Percentiles rank a stretch among this genome's conserved stretches.
These are phyloP conservation scores for Sebastes flavidus DNA, from an alignment of 2,797 vertebrate species.

Conservation along the genomic window DNA sequence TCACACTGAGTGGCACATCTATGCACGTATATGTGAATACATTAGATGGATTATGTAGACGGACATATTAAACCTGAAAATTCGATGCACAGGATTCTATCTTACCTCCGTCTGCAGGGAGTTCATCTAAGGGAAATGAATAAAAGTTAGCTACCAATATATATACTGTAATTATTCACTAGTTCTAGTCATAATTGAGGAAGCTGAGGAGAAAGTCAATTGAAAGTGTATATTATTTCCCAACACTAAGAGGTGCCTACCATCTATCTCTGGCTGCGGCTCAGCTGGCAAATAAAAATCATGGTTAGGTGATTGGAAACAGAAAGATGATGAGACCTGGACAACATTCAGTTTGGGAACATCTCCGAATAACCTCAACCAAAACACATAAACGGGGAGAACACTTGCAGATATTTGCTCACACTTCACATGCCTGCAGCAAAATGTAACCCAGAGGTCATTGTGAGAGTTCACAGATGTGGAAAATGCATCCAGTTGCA, in stretches of 20 bases:
- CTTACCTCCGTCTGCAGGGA: constrained; percentile 73
- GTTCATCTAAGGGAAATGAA: constrained; percentile 57
- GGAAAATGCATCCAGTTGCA: constrained; percentile 40
- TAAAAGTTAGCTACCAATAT: constrained; percentile 28
- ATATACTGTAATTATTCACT: not conserved
- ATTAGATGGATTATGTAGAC: constrained; percentile 38
- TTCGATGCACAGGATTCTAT: constrained; percentile 12
- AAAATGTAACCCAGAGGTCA: constrained; percentile 20
- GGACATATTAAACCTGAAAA: constrained; percentile 17
- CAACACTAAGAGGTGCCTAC: constrained; percentile 17
- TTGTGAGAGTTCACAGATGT: not conserved
- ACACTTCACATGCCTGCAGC: constrained; percentile 34
- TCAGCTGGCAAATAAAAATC: constrained; percentile 17
- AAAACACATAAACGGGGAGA: not conserved
- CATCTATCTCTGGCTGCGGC: not conserved
- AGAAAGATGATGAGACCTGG: not conserved
- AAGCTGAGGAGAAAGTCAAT: not conserved
- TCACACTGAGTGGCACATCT: constrained; percentile 57
- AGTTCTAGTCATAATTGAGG: not conserved
- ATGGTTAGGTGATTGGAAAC: constrained; percentile 11
- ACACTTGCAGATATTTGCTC: constrained; percentile 3
- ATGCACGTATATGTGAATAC: constrained; percentile 67
- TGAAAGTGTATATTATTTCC: constrained; percentile 4
- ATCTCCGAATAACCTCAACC: not conserved
- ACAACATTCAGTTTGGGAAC: not conserved